A percentile compares a stretch with the other conserved stretches of the same genome.
These are phyloP conservation scores for Lerema accius DNA, from an alignment of 1,140 invertebrate species.

Conservation along the genomic window DNA sequence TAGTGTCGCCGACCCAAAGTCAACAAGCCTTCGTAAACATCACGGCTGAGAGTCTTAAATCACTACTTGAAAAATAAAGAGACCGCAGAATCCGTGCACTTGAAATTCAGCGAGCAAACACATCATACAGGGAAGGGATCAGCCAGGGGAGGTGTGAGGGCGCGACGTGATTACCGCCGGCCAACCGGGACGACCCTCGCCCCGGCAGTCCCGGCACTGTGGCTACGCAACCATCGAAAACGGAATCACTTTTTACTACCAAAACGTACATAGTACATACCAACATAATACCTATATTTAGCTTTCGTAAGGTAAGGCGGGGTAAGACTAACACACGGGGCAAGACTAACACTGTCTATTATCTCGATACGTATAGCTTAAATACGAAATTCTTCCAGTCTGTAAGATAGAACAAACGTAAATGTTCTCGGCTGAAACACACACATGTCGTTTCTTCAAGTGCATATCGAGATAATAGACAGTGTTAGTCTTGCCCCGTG, in stretches of 20 bases:
- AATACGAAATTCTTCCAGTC: no score
- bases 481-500: no score
- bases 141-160: conserved; percentile 61
- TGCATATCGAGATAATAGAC: no score
- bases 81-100: conserved; percentile 55
- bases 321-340: no score
- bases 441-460: no score
- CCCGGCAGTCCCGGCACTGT: conserved; percentile 1
- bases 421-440: no score
- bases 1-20: conserved; percentile 10
- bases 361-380: no score
- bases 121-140: conserved; percentile 49
- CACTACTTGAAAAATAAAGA: conserved; percentile 34
- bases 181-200: conserved; percentile 64
- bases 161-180: conserved; percentile 69
- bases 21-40: conserved; percentile 3
- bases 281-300: no score
- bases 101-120: conserved; percentile 66
- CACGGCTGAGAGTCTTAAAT: conserved; percentile 4
- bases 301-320: no score
- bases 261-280: no score
- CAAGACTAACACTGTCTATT: no score
- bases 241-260: conserved; percentile 10
- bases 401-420: no score
- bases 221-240: conserved; percentile 14